Evolutionary conservation across 1,140 invertebrate species (phyloP).

Genomic region (Achatina immaculata): DNA sequence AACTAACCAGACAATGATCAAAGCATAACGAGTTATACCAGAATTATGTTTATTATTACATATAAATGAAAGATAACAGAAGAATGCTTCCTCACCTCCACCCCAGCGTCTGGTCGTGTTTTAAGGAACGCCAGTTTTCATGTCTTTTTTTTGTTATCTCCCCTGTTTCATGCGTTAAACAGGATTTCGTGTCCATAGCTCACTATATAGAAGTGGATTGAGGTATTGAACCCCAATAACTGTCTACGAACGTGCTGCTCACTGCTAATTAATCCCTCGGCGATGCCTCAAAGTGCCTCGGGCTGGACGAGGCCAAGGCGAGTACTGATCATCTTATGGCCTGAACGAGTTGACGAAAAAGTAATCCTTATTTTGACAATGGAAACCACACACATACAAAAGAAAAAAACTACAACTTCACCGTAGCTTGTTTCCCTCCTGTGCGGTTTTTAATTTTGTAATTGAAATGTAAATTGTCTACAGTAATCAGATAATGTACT

Average conservation of each 20-base stretch:
- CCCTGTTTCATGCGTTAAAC: conserved; percentile 7
- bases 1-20: too few relatives aligned
- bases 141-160: too few relatives aligned
- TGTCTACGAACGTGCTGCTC: conserved; percentile 9
- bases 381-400: too few relatives aligned
- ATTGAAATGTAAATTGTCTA: background rate
- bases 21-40: too few relatives aligned
- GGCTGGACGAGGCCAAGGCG: background rate
- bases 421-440: background rate
- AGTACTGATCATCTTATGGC: background rate
- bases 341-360: background rate
- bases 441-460: conserved; percentile 8
- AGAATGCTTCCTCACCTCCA: too few relatives aligned
- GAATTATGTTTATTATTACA: too few relatives aligned
- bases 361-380: background rate
- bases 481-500: background rate
- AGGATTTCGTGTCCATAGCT: background rate
- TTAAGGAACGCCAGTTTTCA: too few relatives aligned
- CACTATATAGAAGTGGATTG: background rate
- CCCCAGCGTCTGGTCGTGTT: too few relatives aligned
- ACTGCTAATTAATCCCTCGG: conserved; percentile 2
- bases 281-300: background rate
- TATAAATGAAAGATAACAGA: too few relatives aligned
- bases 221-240: conserved; percentile 6
- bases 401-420: background rate